These are phyloP conservation scores for Drosophila robusta DNA, from an alignment of 2,888 invertebrate genomes.

Conservation along the genomic window DNA sequence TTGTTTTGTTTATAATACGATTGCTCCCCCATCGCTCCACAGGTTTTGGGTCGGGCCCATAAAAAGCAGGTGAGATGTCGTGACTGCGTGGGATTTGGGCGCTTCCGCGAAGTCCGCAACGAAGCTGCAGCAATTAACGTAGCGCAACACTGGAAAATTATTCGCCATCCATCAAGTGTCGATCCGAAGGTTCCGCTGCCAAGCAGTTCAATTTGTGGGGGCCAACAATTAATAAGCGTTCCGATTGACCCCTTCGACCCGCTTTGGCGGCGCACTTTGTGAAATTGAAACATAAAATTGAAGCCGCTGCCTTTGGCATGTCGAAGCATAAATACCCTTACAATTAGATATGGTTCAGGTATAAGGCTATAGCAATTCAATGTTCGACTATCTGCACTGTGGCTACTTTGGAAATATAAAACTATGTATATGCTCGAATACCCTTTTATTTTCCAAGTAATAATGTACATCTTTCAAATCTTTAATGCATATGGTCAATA, in stretches of 20 bases:
- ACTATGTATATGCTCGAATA: too few species aligned
- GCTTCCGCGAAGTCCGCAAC: conserved; percentile 38
- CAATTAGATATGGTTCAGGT: too few species aligned
- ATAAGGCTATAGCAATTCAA: too few species aligned
- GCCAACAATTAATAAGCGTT: conserved; percentile 58
- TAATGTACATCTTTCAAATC: too few species aligned
- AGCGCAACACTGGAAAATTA: conserved; percentile 36
- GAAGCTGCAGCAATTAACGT: conserved; percentile 44
- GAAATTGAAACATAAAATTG: conserved; percentile 24
- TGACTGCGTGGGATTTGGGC: conserved; percentile 36
- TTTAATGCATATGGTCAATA: too few species aligned
- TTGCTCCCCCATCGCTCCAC: neutral
- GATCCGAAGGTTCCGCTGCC: conserved; percentile 58
- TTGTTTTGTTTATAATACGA: conserved; percentile 9
- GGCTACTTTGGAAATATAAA: too few species aligned
- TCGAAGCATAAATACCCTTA: neutral
- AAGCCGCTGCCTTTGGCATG: too few species aligned
- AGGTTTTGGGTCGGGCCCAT: conserved; percentile 5
- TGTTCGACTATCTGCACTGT: too few species aligned
- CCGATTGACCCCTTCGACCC: conserved; percentile 34
- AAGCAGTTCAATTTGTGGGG: conserved; percentile 17
- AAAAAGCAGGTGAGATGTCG: conserved; percentile 24
- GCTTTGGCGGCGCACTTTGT: conserved; percentile 28
- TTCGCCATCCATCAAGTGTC: conserved; percentile 66
- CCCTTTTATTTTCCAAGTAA: too few species aligned